These are phyloP conservation scores for Campylorhamphus procurvoides DNA, from an alignment of 2,113 vertebrate genomes.

Conservation along the genomic window DNA sequence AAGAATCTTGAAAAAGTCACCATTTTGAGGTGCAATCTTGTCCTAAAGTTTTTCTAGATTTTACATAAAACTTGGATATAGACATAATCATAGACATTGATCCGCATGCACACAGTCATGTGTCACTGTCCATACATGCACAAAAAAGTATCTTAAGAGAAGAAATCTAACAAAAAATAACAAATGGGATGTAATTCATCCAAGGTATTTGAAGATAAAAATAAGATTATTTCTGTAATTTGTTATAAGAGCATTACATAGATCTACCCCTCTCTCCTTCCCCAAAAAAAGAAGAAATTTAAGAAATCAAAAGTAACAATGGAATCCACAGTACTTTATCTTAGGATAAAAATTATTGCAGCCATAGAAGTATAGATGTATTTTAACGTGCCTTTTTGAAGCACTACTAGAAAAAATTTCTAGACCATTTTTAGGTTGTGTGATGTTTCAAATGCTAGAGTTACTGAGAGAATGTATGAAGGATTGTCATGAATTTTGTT, in stretches of 20 bases:
- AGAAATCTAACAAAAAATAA: not conserved
- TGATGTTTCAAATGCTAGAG: not conserved
- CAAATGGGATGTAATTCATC: not conserved
- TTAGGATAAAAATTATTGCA: not conserved
- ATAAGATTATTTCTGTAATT: not conserved
- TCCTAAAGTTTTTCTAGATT: not conserved
- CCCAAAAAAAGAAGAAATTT: not conserved
- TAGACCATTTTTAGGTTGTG: not conserved
- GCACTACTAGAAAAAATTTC: not conserved
- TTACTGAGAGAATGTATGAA: not conserved
- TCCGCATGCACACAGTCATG: not conserved
- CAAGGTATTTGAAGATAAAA: not conserved
- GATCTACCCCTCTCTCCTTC: rapidly evolving
- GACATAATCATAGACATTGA: not conserved
- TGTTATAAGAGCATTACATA: not conserved
- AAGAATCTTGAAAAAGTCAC: not conserved
- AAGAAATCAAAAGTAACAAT: not conserved
- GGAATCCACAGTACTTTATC: not conserved
- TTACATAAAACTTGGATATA: not conserved
- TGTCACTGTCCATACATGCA: not conserved
- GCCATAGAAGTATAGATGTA: not conserved
- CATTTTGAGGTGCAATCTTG: not conserved
- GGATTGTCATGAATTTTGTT: not conserved
- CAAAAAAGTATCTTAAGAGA: not conserved
- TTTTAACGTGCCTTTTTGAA: not conserved